These are phyloP conservation scores for Falco punctatus DNA, from an alignment of 2,113 vertebrate species.

Conservation along the genomic window DNA sequence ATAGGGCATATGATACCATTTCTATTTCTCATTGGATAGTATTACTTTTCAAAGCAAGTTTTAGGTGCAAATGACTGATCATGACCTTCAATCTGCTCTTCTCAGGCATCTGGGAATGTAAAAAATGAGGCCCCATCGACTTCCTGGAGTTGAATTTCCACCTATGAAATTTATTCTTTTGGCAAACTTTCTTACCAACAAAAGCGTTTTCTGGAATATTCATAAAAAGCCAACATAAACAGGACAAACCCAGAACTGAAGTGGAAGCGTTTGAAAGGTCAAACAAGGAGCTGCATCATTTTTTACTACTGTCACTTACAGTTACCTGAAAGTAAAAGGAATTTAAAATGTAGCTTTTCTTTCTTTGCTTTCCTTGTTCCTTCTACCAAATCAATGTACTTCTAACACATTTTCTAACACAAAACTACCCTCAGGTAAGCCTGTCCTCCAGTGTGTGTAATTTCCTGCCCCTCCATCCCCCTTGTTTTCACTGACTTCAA, in stretches of 20 bases:
- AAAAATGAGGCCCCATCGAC: neutral
- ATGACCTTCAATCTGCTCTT: neutral
- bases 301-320: neutral
- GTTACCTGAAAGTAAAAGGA: neutral
- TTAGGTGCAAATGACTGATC: neutral
- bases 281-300: neutral
- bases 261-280: neutral
- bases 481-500: neutral
- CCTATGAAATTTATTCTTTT: neutral
- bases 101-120: neutral
- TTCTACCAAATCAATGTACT: neutral
- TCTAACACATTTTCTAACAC: neutral
- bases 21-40: neutral
- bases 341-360: neutral
- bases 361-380: neutral
- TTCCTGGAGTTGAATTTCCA: neutral
- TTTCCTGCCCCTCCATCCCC: neutral
- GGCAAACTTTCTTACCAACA: neutral
- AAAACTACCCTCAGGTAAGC: neutral
- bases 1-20: neutral
- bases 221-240: neutral
- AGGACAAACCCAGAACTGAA: neutral
- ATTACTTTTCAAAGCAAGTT: neutral
- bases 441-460: neutral
- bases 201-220: conserved; percentile 8